These are phyloP conservation scores for Nephrotoma flavescens DNA, from an alignment of 2,888 invertebrate genomes.

Conservation along the genomic window DNA sequence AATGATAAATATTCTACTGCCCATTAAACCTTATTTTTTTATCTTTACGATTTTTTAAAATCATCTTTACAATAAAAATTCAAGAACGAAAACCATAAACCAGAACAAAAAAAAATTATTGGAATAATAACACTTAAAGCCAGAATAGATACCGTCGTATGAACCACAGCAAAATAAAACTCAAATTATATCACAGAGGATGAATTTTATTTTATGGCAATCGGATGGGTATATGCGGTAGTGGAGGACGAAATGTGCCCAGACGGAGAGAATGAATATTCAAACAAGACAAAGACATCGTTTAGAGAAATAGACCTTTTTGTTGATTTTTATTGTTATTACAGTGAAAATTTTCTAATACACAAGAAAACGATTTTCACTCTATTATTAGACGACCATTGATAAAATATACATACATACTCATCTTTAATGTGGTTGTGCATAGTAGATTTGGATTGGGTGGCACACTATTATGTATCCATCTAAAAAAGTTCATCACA, in stretches of 20 bases:
- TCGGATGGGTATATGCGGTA: background rate
- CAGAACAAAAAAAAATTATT: background rate
- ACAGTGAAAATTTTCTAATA: background rate
- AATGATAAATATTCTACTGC: background rate
- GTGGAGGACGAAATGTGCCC: background rate
- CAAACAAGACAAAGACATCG: background rate
- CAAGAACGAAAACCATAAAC: background rate
- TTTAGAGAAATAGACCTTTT: background rate
- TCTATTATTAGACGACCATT: background rate
- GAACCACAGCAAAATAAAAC: background rate
- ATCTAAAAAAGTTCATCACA: background rate
- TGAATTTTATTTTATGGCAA: background rate
- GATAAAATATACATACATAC: background rate
- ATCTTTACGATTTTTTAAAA: background rate
- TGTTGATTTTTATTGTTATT: background rate
- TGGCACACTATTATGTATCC: background rate
- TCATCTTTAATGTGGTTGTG: background rate
- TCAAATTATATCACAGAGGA: background rate
- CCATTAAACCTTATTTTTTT: background rate
- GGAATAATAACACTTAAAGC: background rate
- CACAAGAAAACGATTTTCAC: background rate
- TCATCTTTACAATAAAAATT: background rate
- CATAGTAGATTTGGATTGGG: background rate
- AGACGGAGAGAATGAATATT: background rate
- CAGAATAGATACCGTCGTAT: background rate